Base-by-base conservation (phyloP, 2,797 vertebrate genomes). In the Clarias pachynema region DNA sequence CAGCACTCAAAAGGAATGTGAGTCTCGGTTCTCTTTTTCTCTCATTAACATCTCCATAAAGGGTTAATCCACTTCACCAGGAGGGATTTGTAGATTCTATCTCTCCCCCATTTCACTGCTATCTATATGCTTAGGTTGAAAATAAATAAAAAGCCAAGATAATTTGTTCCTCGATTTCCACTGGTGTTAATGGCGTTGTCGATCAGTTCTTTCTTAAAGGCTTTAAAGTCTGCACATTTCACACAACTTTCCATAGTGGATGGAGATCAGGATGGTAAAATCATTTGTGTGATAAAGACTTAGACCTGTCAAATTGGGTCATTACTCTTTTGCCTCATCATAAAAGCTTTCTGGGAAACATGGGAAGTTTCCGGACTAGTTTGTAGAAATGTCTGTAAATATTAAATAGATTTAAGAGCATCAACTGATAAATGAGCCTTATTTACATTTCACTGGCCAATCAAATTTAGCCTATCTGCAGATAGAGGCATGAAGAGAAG, bases 11-110 rank as follows among this genome's bases (percentile, higher is more conserved):
- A 84, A 89, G 91, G 92, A 91, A 89, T 83, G 91, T 89, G 88
- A 83, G 91, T 88, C 87, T 89, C 79, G 88, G 86, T 77, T 86
- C 89, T 90, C 90, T 89, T 91, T 79, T 89, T 88, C 85, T 90
- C 93, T 95, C 93, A 95, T 95, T 95, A 93, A 90, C 94, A 95
- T 95, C 93, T 94, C 93, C 94, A 95, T 94, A 89, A 92, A 93
- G 93, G 92, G 93, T 94, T 95, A 95, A 93, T 92, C 90, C 94
- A 95, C 94, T 95, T 94, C 93, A 94, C 92, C 91, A 93, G 92
- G 92, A 93, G 93, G 93, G 93, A 82, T 84, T 85, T 87, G 83
- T 84, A 81, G 86, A 79, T 82, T 87, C 85, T 89, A 87, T 89
- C 87, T 91, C 90, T 90, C 86, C 84, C 70, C 77, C 87, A 89